These are phyloP conservation scores for Caenorhabditis becei DNA, from an alignment of 2,888 invertebrate genomes.

Conservation along the genomic window DNA sequence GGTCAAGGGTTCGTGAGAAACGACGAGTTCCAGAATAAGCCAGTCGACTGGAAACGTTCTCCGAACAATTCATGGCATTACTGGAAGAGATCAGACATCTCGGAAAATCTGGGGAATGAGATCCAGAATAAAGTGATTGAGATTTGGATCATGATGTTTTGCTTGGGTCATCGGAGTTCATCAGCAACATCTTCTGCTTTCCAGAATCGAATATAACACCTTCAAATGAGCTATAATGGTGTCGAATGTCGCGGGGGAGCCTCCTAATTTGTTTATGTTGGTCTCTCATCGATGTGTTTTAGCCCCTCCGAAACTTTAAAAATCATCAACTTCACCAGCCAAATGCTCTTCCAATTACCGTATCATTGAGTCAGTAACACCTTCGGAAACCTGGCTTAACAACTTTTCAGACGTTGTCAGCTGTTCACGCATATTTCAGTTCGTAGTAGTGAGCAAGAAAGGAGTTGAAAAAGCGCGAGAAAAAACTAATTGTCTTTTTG, in stretches of 20 bases:
- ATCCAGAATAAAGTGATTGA: too few species aligned
- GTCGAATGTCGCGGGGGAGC: constrained; percentile 38
- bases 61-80: too few species aligned
- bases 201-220: too few species aligned
- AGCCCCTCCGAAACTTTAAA: constrained; percentile 19
- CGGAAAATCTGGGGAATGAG: too few species aligned
- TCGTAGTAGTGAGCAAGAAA: not conserved
- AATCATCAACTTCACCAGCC: constrained; percentile 40
- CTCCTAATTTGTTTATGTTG: constrained; percentile 44
- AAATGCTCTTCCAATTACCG: constrained; percentile 45
- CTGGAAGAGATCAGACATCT: too few species aligned
- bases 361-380: too few species aligned
- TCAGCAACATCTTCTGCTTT: too few species aligned
- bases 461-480: constrained; percentile 2
- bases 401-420: too few species aligned
- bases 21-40: not conserved
- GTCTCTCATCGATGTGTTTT: constrained; percentile 19
- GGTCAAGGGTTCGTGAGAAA: not conserved
- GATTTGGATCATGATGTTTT: too few species aligned
- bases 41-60: not conserved
- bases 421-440: not conserved
- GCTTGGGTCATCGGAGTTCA: too few species aligned
- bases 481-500: constrained; percentile 53
- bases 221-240: too few species aligned
- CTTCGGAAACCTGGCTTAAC: too few species aligned